A percentile compares a stretch with the other conserved stretches of the same genome.
These are phyloP conservation scores for Camelus bactrianus DNA, from an alignment of 2,113 vertebrate genomes.

Conservation along the genomic window DNA sequence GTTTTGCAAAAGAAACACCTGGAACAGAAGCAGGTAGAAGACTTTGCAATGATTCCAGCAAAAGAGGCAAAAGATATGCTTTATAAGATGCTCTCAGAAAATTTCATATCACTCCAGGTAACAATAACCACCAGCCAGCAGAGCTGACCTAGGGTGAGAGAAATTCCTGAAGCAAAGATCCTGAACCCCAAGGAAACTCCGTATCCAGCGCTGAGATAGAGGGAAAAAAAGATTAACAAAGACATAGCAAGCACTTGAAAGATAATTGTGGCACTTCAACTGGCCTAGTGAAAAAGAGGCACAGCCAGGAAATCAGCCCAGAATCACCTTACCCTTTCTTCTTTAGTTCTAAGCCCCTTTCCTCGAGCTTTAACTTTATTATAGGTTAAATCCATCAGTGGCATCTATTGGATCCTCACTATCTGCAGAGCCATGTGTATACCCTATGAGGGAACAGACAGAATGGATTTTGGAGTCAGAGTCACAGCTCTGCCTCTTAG, in stretches of 20 bases:
- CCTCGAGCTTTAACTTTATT: not conserved
- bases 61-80: conserved; percentile 99
- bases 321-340: not conserved
- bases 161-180: not conserved
- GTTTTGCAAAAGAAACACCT: conserved; percentile 94
- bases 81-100: conserved; percentile 95
- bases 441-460: not conserved
- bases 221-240: not conserved
- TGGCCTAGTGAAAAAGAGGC: conserved; percentile 16
- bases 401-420: not conserved
- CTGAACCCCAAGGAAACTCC: conserved; percentile 10
- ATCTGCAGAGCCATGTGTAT: not conserved
- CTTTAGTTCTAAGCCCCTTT: not conserved
- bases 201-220: not conserved
- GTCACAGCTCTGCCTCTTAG: not conserved
- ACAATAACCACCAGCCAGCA: not conserved
- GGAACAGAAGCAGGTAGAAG: conserved; percentile 99
- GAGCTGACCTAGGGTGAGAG: not conserved
- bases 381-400: not conserved
- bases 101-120: conserved; percentile 95
- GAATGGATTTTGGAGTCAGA: conserved; percentile 21
- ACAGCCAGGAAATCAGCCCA: not conserved
- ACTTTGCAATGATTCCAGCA: conserved; percentile 98
- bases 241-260: conserved; percentile 11
- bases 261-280: not conserved